Evolutionary conservation across 2,113 vertebrate genomes (phyloP), one percentile per base, ranked within the genome.

Genomic region (Takifugu bimaculatus): DNA sequence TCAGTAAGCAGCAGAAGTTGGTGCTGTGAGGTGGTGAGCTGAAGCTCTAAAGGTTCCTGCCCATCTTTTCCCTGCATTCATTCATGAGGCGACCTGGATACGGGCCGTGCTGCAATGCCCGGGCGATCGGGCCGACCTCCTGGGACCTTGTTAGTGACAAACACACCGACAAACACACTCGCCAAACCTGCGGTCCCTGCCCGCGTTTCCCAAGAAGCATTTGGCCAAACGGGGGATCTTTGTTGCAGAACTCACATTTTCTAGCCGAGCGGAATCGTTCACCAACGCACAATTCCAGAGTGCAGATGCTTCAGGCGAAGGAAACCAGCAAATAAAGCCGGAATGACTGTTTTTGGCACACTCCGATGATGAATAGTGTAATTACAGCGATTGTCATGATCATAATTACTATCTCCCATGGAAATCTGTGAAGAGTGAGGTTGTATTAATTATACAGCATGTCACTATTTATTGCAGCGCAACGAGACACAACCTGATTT

Each of bases 121-220:
- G 80, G 78, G 68, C 80, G 77, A 79, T 53, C 32, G 29, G 51
- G 5, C 54, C 45, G 1, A 42, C 66, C 85, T 50, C 71, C 5
- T n/a, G 74, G 70, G 84, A 76, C 59, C 77, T 87, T 79, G 76
- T 86, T 87, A 81, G 80, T 68, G 56, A 75, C 66, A 82, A 68
- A 78, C 68, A 64, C 48, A 56, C 57, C 26, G 12, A 42, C 45
- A 42, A 32, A 50, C 49, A 61, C 13, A 28, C 13, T 60, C 6
- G 1, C 47, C 42, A 59, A 25, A 25, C 52, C 50, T 26, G 53
- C 7, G 25, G 43, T 45, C 42, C 59, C 47, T 47, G 39, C 26
- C 51, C 42, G 58, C 12, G 60, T 69, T 60, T 58, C 27, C 25
- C 65, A n/a, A 25, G 26, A 59, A 49, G 26, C 27, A 7, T 60